phyloP scores from a whole-genome alignment of 2,797 vertebrate genomes.

The Loris lydekkerianus region DNA sequence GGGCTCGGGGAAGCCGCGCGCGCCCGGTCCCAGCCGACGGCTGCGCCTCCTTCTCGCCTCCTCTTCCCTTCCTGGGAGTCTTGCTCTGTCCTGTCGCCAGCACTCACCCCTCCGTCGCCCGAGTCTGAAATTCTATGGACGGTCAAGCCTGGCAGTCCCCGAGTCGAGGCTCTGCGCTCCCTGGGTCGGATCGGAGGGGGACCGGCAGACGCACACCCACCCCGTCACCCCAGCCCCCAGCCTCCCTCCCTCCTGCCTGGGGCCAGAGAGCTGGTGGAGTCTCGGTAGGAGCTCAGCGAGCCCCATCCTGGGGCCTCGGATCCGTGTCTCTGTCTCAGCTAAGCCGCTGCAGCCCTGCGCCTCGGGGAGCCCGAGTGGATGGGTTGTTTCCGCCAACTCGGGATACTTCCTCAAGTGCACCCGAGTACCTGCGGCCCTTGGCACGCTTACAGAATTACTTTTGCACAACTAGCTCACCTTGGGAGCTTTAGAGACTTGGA shows the following conservation, averaged over 20 bases:
- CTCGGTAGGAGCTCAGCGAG: neutral
- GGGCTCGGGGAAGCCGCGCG: neutral
- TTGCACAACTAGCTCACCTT: neutral
- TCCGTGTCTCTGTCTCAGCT: neutral
- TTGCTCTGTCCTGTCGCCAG: neutral
- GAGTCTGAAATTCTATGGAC: neutral
- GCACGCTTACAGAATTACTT: neutral
- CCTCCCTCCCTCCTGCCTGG: neutral
- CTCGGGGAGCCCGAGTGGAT: neutral
- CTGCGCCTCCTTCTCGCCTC: neutral
- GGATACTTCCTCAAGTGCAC: neutral
- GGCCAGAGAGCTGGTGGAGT: neutral
- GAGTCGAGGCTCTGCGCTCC: neutral
- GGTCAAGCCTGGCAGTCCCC: neutral
- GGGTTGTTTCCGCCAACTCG: neutral
- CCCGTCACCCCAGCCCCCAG: neutral
- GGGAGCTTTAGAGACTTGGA: neutral
- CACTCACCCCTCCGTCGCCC: neutral
- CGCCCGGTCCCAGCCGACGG: neutral
- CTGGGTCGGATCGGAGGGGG: neutral
- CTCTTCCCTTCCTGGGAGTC: neutral
- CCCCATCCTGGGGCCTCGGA: conserved; percentile 13
- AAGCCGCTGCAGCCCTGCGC: neutral
- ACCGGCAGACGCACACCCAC: neutral
- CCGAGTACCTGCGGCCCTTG: neutral